Base-by-base conservation (phyloP, 2,113 vertebrate species). In the Australoheros scitulus region DNA sequence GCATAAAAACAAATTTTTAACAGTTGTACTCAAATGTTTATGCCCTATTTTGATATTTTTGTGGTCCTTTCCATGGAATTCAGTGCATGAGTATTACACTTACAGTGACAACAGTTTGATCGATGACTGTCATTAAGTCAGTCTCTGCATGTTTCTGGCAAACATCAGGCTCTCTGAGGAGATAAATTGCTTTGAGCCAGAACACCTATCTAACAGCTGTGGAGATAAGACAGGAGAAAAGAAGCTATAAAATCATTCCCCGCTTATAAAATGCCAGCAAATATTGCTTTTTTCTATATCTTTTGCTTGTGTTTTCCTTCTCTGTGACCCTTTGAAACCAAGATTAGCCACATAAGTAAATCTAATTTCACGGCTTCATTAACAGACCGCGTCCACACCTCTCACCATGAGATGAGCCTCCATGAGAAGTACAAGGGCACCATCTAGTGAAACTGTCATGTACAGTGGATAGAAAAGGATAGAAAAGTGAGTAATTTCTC, bases 371-470 rank as follows among this genome's bases (percentile, higher is more conserved):
- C 24, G 17, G 55, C 24, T 87, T 83, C 55, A 61, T 60, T 59
- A n/a, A 50, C 9, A 74, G 7, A 36, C 2, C n/a, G 22, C 17
- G 26, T 15, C 56, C 29, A 81, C 32, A 36, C 6, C 15, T 2
- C 22, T 3, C 8, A 3, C 61, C 15, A 14, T 34, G 26, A 64
- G 41, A 14, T 34, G 26, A 64, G 41, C 3, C 80, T 22, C 52
- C 18, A 52, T 83, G 26, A 14, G 36, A 85, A 84, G 84, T 84
- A 47, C 6, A 38, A 83, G 74, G 29, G 86, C 84, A 3, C 92
- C 92, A 92, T 90, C 93, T 91, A 92, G 90, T 93, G 93, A 57
- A 38, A 38, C 2, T 7, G 11, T 34, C 6, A 0, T 72, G 26
- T 34, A 72, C 43, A 29, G 24, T 5, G 17, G 43, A 17, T 65